A percentile compares a stretch with the other conserved stretches of the same genome.
phyloP scores from a whole-genome alignment of 1,140 invertebrate genomes.

The Trinorchestia longiramus region DNA sequence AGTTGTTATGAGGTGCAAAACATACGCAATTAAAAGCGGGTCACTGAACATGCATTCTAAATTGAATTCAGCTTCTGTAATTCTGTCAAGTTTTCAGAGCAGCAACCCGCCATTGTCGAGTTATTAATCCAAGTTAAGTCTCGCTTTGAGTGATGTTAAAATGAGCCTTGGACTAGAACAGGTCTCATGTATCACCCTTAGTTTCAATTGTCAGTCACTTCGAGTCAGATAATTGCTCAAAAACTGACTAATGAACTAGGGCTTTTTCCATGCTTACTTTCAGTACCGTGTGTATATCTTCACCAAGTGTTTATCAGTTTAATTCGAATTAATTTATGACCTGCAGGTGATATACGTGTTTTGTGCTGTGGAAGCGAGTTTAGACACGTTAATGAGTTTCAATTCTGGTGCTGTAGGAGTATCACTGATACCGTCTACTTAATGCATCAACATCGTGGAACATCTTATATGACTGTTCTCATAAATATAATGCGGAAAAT shows the following conservation, averaged over 20 bases:
- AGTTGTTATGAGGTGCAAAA: background rate
- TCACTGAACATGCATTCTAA: background rate
- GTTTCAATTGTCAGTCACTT: background rate
- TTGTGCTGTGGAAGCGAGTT: background rate
- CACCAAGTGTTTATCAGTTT: background rate
- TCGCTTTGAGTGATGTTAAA: background rate
- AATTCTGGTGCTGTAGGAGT: background rate
- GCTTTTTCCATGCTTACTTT: background rate
- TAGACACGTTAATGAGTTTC: background rate
- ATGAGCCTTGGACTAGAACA: background rate
- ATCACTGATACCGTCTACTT: background rate
- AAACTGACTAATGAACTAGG: background rate
- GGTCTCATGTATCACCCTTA: background rate
- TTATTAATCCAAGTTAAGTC: background rate
- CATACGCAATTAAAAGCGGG: background rate
- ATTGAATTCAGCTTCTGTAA: background rate
- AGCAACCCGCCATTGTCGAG: background rate
- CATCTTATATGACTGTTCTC: too few relatives aligned
- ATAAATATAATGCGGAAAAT: too few relatives aligned
- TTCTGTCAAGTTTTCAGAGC: background rate
- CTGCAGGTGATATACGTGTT: background rate
- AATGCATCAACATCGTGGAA: background rate
- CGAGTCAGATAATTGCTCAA: background rate
- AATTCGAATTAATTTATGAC: background rate
- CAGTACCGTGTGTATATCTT: background rate